These are phyloP conservation scores for Byasa hedistus DNA, from an alignment of 2,888 invertebrate species.

Conservation along the genomic window DNA sequence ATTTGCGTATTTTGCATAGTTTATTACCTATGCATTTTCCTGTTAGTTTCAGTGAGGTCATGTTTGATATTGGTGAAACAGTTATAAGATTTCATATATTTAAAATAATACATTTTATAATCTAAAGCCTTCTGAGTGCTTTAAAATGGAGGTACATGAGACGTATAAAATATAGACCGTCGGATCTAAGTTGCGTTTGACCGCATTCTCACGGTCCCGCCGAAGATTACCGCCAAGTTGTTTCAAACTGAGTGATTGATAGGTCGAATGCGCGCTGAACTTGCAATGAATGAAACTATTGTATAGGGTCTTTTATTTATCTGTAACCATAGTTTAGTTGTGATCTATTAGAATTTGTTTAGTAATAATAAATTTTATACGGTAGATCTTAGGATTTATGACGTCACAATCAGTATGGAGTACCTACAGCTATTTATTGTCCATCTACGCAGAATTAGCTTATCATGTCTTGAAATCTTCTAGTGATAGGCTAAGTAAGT, in stretches of 20 bases:
- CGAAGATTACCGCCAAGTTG: constrained; percentile 64
- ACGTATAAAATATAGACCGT: constrained; percentile 64
- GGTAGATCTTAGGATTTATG: no score
- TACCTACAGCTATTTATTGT: no score
- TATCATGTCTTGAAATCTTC: no score
- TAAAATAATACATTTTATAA: neutral
- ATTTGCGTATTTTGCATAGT: constrained; percentile 26
- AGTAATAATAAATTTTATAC: no score
- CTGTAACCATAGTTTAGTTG: constrained; percentile 11
- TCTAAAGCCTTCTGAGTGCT: constrained; percentile 35
- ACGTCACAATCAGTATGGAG: no score
- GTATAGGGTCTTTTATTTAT: constrained; percentile 39
- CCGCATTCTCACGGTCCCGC: constrained; percentile 73
- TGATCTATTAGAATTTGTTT: neutral
- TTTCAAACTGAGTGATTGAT: constrained; percentile 70
- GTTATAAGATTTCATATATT: neutral
- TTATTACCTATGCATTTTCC: constrained; percentile 13
- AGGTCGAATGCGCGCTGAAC: constrained; percentile 56
- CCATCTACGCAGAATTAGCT: no score
- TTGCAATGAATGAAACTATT: constrained; percentile 52
- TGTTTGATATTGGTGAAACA: neutral
- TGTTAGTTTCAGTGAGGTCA: neutral
- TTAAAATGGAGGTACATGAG: constrained; percentile 64
- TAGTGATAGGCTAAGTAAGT: no score
- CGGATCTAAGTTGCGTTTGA: constrained; percentile 50